Conservation (phyloP, 1,140 invertebrate genomes). For the Cyclina sinensis region DNA sequence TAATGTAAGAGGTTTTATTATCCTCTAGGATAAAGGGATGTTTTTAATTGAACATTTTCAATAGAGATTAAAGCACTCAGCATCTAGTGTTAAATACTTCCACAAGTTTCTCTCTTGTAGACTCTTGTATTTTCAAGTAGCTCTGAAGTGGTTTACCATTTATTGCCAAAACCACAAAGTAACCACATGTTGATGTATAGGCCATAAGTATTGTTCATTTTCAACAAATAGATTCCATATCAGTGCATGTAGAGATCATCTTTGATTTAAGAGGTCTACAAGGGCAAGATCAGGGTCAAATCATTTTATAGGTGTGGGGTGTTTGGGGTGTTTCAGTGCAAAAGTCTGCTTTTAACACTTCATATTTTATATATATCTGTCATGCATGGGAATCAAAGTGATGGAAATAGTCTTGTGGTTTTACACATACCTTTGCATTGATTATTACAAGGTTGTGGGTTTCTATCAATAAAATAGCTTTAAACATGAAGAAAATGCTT, state of each 20-base stretch:
- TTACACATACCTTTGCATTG: background rate
- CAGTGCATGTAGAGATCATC: background rate
- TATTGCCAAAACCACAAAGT: constrained; percentile 34
- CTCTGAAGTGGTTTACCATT: background rate
- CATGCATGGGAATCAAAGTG: background rate
- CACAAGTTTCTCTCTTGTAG: background rate
- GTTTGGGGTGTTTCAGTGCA: background rate
- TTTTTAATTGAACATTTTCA: constrained; percentile 3
- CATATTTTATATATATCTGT: background rate
- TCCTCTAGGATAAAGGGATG: background rate
- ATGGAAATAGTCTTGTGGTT: background rate
- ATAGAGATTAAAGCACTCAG: background rate
- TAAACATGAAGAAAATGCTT: background rate
- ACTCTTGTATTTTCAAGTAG: constrained; percentile 10
- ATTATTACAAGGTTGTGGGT: background rate
- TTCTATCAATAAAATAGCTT: background rate
- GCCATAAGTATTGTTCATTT: background rate
- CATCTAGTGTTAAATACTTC: background rate
- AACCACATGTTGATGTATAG: constrained; percentile 27
- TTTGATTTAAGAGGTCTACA: background rate
- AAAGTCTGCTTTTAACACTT: background rate
- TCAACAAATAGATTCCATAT: constrained; percentile 3
- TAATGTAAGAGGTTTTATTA: background rate
- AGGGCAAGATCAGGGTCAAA: constrained; percentile 8
- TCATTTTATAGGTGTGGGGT: background rate